These are phyloP conservation scores for Galago senegalensis DNA, from an alignment of 2,797 vertebrate species.

Conservation along the genomic window DNA sequence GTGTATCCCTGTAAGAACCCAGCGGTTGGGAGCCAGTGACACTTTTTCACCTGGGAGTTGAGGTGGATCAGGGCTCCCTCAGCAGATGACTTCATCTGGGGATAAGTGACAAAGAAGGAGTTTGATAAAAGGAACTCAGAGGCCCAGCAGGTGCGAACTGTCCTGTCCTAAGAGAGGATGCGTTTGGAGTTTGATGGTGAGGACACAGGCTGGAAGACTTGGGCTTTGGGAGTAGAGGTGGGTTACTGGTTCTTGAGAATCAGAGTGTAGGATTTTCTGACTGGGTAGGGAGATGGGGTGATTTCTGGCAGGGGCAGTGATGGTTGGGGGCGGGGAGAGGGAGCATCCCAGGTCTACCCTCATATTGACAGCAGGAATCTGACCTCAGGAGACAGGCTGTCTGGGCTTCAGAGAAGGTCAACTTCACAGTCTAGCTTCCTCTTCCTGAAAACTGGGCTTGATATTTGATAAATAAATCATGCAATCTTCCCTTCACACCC, in stretches of 20 bases:
- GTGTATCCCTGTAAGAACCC: neutral
- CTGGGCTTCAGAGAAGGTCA: slow-evolving; percentile 75
- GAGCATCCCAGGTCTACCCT: neutral
- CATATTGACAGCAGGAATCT: neutral
- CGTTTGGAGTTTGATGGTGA: neutral
- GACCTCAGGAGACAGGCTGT: slow-evolving; percentile 46
- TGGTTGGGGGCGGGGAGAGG: neutral
- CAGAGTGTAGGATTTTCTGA: neutral
- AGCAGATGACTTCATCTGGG: neutral
- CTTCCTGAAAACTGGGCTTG: slow-evolving; percentile 80
- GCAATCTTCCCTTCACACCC: slow-evolving; percentile 85
- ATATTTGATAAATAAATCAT: slow-evolving; percentile 89
- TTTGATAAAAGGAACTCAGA: neutral
- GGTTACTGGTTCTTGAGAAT: neutral
- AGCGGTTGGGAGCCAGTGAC: neutral
- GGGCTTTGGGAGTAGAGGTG: neutral
- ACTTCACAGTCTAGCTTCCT: slow-evolving; percentile 53
- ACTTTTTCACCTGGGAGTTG: neutral
- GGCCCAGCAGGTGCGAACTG: neutral
- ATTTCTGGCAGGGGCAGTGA: neutral
- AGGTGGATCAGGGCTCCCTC: neutral
- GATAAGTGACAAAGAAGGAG: neutral
- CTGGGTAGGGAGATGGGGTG: neutral
- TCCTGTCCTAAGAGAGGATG: neutral
- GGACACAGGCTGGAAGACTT: neutral